These are phyloP conservation scores for Lasaia peninsularis DNA, from an alignment of 1,140 invertebrate genomes.

Conservation along the genomic window DNA sequence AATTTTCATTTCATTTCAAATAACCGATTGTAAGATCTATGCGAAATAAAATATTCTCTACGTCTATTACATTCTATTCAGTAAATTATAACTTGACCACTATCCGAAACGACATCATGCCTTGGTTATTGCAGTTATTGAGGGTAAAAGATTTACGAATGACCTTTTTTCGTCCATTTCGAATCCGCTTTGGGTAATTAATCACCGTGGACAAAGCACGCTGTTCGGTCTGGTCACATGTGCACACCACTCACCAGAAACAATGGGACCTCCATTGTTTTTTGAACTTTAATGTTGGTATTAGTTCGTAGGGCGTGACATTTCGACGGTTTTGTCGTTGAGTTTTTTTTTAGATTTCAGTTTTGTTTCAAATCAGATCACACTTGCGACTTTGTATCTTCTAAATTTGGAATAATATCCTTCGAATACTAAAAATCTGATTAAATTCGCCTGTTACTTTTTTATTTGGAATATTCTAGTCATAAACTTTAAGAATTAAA, in stretches of 20 bases:
- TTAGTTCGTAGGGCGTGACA: background rate
- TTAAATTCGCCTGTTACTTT: too few relatives aligned
- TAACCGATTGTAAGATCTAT: too few relatives aligned
- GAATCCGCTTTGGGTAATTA: background rate
- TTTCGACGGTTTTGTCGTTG: slow-evolving; percentile 3
- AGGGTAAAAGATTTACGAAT: background rate
- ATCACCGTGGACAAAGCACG: slow-evolving; percentile 5
- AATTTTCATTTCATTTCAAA: too few relatives aligned
- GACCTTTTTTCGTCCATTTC: background rate
- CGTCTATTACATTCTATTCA: too few relatives aligned
- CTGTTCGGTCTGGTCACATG: background rate
- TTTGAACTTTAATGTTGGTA: background rate
- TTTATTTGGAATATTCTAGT: too few relatives aligned
- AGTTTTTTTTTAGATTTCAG: background rate
- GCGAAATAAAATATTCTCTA: too few relatives aligned
- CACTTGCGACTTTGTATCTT: background rate
- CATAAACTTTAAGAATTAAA: too few relatives aligned
- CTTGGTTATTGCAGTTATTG: too few relatives aligned
- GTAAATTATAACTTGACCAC: too few relatives aligned
- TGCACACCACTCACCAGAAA: background rate
- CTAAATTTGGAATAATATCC: too few relatives aligned
- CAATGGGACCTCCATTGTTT: background rate
- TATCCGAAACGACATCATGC: too few relatives aligned
- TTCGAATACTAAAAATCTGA: too few relatives aligned
- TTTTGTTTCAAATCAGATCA: background rate